These are phyloP conservation scores for Meta bourneti DNA, from an alignment of 2,888 invertebrate species.

Conservation along the genomic window DNA sequence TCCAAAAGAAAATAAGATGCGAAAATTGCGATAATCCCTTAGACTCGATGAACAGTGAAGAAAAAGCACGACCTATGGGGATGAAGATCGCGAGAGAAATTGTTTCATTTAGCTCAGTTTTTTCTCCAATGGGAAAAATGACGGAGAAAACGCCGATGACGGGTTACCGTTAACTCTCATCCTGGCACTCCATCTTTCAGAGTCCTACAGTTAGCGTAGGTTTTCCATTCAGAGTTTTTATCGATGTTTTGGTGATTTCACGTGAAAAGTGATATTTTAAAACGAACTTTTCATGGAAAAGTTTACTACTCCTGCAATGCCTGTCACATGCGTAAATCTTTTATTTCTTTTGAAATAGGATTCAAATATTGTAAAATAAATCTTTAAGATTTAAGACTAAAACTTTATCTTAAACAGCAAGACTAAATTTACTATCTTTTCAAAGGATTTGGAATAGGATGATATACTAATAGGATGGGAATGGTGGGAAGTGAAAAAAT, in stretches of 20 bases:
- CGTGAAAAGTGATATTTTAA: background rate
- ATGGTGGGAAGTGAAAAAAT: too few species aligned
- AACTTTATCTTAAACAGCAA: too few species aligned
- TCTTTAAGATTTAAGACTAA: background rate
- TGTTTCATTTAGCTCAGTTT: constrained; percentile 27
- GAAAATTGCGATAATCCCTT: too few species aligned
- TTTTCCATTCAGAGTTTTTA: constrained; percentile 12
- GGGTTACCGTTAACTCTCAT: constrained; percentile 52
- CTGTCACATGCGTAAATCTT: too few species aligned
- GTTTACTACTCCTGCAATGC: too few species aligned
- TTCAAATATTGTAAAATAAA: background rate
- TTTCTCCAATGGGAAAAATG: constrained; percentile 43
- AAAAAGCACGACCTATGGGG: background rate
- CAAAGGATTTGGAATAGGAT: too few species aligned
- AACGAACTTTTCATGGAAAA: too few species aligned
- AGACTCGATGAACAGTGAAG: background rate
- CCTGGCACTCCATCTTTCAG: constrained; percentile 69
- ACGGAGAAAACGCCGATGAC: constrained; percentile 17
- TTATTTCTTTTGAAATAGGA: too few species aligned
- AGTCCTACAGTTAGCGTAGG: constrained; percentile 31
- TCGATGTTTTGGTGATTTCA: constrained; percentile 33
- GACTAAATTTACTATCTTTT: background rate
- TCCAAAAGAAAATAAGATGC: background rate
- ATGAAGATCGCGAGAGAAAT: constrained; percentile 32
- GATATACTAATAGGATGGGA: too few species aligned